Evolutionary conservation across 2,888 invertebrate genomes (phyloP), one percentile per base, ranked within the genome.

Genomic region (Cephus runcator): DNA sequence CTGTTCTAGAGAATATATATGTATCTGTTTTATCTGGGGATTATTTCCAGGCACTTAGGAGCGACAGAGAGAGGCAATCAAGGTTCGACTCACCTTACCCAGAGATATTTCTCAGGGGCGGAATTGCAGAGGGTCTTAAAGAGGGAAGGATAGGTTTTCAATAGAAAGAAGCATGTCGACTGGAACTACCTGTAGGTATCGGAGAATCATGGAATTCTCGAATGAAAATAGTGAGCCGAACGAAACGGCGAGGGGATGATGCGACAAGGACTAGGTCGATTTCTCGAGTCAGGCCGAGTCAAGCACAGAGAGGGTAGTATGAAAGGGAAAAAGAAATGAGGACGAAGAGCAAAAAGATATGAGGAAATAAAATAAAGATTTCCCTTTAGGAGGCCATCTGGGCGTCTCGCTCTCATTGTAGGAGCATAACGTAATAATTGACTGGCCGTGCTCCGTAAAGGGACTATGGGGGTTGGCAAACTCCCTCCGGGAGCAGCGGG

Each of bases 341-440:
- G 56, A 56, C 69, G 77, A 68, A 76, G 73, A 76, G 77, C 15
- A 76, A 69, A 76, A 69, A 4, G 35, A 76, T 34, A 76, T 23
- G 74, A 40, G n/a, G 12, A 71, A 34, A 71, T 31, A 71, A 34
- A 34, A 73, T 35, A 79, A 75, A 74, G 40, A 36, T 34, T 73
- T 34, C 15, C 71, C 34, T 71, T 71, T 56, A 56, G 56, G 23
- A 56, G 56, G 56, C 35, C 34, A 69, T 74, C 12, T 35, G 11
- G 33, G 6, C n/a, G 30, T n/a, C 35, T 15, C 23, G 36, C 56
- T 71, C 68, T 79, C 69, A 69, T 80, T 75, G 76, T 68, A 81
- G 36, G 34, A 77, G 79, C 77, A 76, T 81, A 82, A 82, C 82
- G 79, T 80, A 81, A 80, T 81, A 81, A 82, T 83, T 82, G 80